A percentile compares a stretch with the other conserved stretches of the same genome.
phyloP scores from a whole-genome alignment of 1,140 invertebrate species.

The Heliothis subflexa region DNA sequence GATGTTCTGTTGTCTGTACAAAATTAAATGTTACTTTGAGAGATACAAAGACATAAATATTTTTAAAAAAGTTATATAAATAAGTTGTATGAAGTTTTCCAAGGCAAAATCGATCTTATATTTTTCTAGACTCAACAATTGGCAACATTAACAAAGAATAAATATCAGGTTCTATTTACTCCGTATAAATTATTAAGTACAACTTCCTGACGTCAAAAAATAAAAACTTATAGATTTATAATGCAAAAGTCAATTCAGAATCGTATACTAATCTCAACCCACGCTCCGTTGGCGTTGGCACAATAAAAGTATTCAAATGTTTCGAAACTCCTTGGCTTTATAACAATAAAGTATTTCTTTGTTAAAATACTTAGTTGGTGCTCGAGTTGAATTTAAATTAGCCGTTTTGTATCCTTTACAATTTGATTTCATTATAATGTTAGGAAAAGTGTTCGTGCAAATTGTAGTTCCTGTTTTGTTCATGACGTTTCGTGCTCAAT shows the following conservation, averaged over 20 bases:
- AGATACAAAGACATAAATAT: too few species aligned
- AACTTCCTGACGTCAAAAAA: too few species aligned
- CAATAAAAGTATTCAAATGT: constrained; percentile 1
- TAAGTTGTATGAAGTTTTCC: too few species aligned
- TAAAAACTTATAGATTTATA: not conserved
- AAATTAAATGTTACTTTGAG: too few species aligned
- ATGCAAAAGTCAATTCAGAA: not conserved
- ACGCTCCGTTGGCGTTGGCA: not conserved
- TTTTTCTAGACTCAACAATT: too few species aligned
- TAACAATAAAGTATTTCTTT: constrained; percentile 45
- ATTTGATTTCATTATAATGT: constrained; percentile 24
- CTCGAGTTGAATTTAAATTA: constrained; percentile 27
- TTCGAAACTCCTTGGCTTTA: constrained; percentile 6
- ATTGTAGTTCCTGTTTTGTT: constrained; percentile 14
- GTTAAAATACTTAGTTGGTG: constrained; percentile 24
- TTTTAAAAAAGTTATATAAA: too few species aligned
- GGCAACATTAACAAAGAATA: too few species aligned
- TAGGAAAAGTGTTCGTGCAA: not conserved
- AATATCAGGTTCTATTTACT: too few species aligned
- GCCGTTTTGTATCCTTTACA: constrained; percentile 39
- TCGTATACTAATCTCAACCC: not conserved
- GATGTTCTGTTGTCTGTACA: too few species aligned
- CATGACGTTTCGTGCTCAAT: not conserved
- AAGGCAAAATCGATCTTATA: too few species aligned
- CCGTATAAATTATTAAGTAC: too few species aligned